Conservation (phyloP, 1,140 invertebrate genomes). For the Aradophagus sp. region DNA sequence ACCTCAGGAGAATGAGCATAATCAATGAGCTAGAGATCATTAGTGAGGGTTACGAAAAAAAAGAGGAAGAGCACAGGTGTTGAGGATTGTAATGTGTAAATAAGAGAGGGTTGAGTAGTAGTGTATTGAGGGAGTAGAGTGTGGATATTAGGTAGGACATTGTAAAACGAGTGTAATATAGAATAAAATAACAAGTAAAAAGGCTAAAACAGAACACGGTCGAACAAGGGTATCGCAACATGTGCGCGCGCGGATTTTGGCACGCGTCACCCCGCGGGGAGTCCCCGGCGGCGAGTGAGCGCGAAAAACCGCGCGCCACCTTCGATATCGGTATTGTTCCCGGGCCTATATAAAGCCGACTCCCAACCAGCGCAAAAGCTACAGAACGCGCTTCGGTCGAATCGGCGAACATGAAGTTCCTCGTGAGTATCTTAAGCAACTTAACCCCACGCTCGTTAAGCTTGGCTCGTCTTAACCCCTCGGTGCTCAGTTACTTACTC, state of each 20-base stretch:
- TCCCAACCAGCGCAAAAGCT: constrained; percentile 27
- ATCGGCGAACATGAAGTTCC: constrained; percentile 65
- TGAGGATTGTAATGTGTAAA: too few species aligned
- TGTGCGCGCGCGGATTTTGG: constrained; percentile 18
- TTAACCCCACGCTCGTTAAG: neutral
- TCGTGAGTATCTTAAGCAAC: constrained; percentile 62
- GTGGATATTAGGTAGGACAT: too few species aligned
- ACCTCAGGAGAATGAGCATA: too few species aligned
- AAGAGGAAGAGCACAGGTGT: too few species aligned
- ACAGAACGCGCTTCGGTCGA: constrained; percentile 62
- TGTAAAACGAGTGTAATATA: too few species aligned
- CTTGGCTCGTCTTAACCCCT: constrained; percentile 14
- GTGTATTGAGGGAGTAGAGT: too few species aligned
- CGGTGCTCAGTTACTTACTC: constrained; percentile 1
- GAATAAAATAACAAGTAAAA: too few species aligned
- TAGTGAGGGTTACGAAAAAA: too few species aligned
- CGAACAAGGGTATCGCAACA: constrained; percentile 5
- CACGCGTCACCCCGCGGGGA: constrained; percentile 20
- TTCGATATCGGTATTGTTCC: constrained; percentile 59
- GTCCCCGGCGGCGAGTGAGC: constrained; percentile 34
- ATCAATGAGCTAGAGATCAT: too few species aligned
- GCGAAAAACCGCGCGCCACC: constrained; percentile 29
- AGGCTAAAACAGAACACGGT: too few species aligned
- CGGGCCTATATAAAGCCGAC: constrained; percentile 67
- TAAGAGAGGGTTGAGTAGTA: too few species aligned